Evolutionary conservation across 2,797 vertebrate genomes (phyloP).

Genomic region (Syndactyla subalaris): DNA sequence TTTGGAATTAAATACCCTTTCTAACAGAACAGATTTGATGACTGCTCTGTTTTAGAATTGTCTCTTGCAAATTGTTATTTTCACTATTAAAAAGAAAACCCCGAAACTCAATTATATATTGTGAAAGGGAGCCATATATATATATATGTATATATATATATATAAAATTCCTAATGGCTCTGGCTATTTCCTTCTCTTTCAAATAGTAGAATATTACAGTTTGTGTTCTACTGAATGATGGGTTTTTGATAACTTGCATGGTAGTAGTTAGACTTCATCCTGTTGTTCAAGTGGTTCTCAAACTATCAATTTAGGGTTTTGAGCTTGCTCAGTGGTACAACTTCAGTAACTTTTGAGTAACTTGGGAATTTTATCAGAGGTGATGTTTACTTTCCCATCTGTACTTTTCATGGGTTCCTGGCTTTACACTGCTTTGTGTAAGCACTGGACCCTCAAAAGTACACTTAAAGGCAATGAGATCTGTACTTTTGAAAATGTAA

Average conservation of each 20-base stretch:
- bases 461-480: background rate
- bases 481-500: background rate
- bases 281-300: background rate
- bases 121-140: background rate
- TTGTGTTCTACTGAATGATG: background rate
- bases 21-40: conserved; percentile 14
- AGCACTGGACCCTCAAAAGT: background rate
- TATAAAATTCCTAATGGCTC: background rate
- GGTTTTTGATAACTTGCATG: background rate
- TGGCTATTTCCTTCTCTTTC: background rate
- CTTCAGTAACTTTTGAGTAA: background rate
- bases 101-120: background rate
- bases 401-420: background rate
- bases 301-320: background rate
- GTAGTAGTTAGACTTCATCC: background rate
- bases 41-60: background rate
- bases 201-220: background rate
- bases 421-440: background rate
- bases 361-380: background rate
- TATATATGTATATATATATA: background rate
- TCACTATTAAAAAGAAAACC: background rate
- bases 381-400: conserved; percentile 42
- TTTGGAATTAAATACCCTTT: conserved; percentile 23
- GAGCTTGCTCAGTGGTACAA: background rate
- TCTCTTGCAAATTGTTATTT: background rate